Base-by-base conservation (phyloP, 2,888 invertebrate species). In the Psylliodes chrysocephalus region DNA sequence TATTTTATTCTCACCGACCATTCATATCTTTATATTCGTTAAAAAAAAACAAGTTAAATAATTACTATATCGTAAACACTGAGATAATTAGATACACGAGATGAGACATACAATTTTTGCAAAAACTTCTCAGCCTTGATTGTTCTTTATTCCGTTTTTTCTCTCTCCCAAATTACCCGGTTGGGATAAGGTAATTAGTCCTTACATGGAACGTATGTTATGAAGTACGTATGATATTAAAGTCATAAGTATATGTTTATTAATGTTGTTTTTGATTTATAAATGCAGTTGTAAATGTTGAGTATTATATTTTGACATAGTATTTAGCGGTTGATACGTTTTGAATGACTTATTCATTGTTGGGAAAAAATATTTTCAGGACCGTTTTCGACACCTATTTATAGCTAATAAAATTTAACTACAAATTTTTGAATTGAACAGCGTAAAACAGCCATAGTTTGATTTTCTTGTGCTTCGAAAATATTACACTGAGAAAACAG, bases 111-210 rank as follows among this genome's bases (percentile, higher is more conserved):
- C 47, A 54, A 60, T 55, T 44, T 63, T 60, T 52, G 59, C 66
- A 57, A 61, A 62, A 60, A 52, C 57, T 66, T 63, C 55, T 47
- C 60, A 66, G 51, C 60, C 66, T 64, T 62, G 63, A 62, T 64
- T 64, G 57, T 55, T 63, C 61, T 53, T 57, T 63, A 56, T 60
- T 66, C 52, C 22, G 38, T 38, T 61, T 57, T 25, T 33, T 54
- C 44, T n/a, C 49, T 30, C n/a, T 30, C 40, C 44, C n/a, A 66
- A 66, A 66, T 63, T 55, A 55, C 54, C 55, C 18, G 66, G n/a
- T 66, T 55, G 33, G 22, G 46, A 60, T 49, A 14, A 51, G 60
- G 54, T 62, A 63, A 62, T 63, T 53, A 54, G 22, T 53, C 15
- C 19, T 8, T 46, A 63, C 51, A 28, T 54, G 35, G 17, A 33